phyloP scores from a whole-genome alignment of 2,888 invertebrate genomes.

The Lasioglossum figueresi region DNA sequence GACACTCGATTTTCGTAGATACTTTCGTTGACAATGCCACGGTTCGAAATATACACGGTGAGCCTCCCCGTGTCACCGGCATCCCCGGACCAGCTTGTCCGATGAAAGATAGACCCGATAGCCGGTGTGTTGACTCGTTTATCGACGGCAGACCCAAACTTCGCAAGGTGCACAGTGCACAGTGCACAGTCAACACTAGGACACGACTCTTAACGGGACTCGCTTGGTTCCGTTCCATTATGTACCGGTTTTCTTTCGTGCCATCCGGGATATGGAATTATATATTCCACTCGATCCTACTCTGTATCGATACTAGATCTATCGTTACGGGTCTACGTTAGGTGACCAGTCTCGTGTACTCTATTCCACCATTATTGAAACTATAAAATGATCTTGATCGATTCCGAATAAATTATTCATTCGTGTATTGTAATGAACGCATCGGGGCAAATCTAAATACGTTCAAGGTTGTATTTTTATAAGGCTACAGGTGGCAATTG shows the following conservation, averaged over 20 bases:
- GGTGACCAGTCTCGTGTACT: too few relatives aligned
- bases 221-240: conserved; percentile 30
- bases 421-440: too few relatives aligned
- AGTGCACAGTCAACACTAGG: conserved; percentile 16
- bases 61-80: conserved; percentile 16
- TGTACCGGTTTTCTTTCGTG: conserved; percentile 1
- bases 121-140: conserved; percentile 26
- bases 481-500: too few relatives aligned
- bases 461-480: too few relatives aligned
- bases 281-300: neutral
- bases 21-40: conserved; percentile 28
- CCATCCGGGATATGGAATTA: neutral
- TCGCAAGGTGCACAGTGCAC: too few relatives aligned
- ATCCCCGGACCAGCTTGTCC: conserved; percentile 23
- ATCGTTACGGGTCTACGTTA: too few relatives aligned
- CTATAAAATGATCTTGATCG: too few relatives aligned
- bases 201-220: conserved; percentile 36
- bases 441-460: neutral
- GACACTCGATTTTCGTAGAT: conserved; percentile 52
- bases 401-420: too few relatives aligned
- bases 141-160: conserved; percentile 23
- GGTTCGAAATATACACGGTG: conserved; percentile 21
- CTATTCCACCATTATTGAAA: too few relatives aligned
- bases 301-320: neutral
- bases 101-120: conserved; percentile 41